Evolutionary conservation across 2,113 vertebrate genomes (phyloP).

Genomic region (Aspidoscelis tigris): DNA sequence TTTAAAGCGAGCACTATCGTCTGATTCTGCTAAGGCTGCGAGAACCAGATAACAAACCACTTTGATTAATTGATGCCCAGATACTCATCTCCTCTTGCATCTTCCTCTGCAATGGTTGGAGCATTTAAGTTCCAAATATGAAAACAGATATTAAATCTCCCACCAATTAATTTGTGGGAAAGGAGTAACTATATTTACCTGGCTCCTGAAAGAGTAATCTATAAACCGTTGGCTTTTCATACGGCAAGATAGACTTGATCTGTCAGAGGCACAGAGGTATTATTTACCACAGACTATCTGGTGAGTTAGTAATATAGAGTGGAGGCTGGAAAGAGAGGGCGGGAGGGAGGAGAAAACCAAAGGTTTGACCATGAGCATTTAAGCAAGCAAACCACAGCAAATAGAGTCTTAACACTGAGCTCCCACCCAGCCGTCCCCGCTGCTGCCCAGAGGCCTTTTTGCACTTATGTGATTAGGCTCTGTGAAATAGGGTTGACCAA

Average conservation of each 20-base stretch:
- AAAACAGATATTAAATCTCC: constrained; percentile 36
- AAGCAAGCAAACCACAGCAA: too few relatives aligned
- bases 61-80: constrained; percentile 66
- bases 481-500: too few relatives aligned
- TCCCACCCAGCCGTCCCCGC: too few relatives aligned
- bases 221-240: background rate
- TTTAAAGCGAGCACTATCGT: constrained; percentile 63
- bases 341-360: too few relatives aligned
- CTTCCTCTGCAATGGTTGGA: constrained; percentile 39
- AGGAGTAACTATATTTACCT: constrained; percentile 22
- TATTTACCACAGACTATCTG: background rate
- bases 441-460: too few relatives aligned
- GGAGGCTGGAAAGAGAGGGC: too few relatives aligned
- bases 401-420: too few relatives aligned
- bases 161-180: constrained; percentile 29
- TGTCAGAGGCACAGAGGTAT: background rate
- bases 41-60: constrained; percentile 59
- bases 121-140: constrained; percentile 37
- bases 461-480: too few relatives aligned
- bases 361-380: too few relatives aligned
- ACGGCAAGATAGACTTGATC: background rate
- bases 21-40: constrained; percentile 55
- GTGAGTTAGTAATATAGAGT: too few relatives aligned
- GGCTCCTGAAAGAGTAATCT: background rate
- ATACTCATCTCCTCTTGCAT: constrained; percentile 35